A percentile compares a stretch with the other conserved stretches of the same genome.
phyloP scores from a whole-genome alignment of 2,888 invertebrate species.

The Eupithecia vulgata region DNA sequence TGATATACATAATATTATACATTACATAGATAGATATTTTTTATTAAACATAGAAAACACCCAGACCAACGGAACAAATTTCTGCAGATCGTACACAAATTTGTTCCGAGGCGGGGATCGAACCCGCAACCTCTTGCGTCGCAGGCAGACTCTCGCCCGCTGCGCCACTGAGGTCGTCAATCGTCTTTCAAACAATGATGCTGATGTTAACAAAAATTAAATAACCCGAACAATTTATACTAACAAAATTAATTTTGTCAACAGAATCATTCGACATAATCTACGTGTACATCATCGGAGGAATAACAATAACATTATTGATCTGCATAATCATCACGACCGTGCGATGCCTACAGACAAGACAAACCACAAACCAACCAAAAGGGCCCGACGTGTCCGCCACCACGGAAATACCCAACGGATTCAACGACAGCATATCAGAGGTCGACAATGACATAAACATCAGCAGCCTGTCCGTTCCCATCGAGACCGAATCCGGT shows the following conservation, averaged over 20 bases:
- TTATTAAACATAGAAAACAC: too few species aligned
- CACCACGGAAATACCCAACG: constrained; percentile 90
- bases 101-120: too few species aligned
- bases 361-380: constrained; percentile 85
- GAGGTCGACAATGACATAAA: constrained; percentile 92
- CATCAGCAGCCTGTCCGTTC: constrained; percentile 87
- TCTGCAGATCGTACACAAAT: too few species aligned
- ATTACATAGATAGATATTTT: too few species aligned
- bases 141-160: too few species aligned
- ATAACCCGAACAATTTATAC: background rate
- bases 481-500: constrained; percentile 82
- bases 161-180: too few species aligned
- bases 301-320: constrained; percentile 88
- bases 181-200: too few species aligned
- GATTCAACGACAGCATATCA: constrained; percentile 94
- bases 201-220: background rate
- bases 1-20: too few species aligned
- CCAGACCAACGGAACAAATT: too few species aligned
- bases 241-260: constrained; percentile 29
- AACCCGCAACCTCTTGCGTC: too few species aligned
- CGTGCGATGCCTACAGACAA: constrained; percentile 87
- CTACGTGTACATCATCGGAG: constrained; percentile 92
- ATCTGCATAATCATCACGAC: constrained; percentile 89
- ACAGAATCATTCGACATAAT: constrained; percentile 91
- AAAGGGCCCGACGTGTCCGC: constrained; percentile 89